A percentile compares a stretch with the other conserved stretches of the same genome.
Evolutionary conservation across 2,113 vertebrate genomes (phyloP).

Genomic region (Miniopterus natalensis): DNA sequence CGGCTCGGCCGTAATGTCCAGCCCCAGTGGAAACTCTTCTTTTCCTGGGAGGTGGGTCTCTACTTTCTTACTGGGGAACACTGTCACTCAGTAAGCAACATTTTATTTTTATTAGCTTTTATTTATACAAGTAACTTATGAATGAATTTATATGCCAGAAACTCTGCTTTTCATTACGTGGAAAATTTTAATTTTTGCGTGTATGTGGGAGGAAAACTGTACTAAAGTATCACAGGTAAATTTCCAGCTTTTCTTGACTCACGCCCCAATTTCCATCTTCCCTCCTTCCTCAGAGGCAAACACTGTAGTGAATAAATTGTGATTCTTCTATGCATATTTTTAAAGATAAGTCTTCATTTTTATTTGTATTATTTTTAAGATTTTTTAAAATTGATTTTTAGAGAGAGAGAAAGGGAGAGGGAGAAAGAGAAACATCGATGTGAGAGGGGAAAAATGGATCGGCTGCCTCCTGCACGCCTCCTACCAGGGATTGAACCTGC

Average conservation of each 20-base stretch:
- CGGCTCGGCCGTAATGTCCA: not conserved
- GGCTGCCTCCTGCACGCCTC: not conserved
- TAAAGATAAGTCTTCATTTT: not conserved
- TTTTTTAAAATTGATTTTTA: not conserved
- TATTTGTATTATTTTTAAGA: not conserved
- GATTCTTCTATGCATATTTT: not conserved
- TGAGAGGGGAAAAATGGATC: not conserved
- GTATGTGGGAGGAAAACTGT: not conserved
- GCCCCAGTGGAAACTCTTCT: not conserved
- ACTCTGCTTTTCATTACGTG: not conserved
- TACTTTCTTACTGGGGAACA: not conserved
- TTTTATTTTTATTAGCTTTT: slow-evolving; percentile 28
- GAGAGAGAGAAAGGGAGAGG: not conserved
- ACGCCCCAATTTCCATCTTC: not conserved
- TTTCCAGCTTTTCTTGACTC: not conserved
- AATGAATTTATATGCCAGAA: not conserved
- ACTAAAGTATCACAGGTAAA: not conserved
- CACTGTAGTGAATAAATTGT: not conserved
- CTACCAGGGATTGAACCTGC: not conserved
- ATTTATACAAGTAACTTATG: not conserved
- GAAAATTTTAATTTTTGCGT: not conserved
- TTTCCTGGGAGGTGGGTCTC: not conserved
- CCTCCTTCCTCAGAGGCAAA: not conserved
- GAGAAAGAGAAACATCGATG: not conserved
- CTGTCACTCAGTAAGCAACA: not conserved